A percentile compares a stretch with the other conserved stretches of the same genome.
These are phyloP conservation scores for Chalcosyrphus nemorum DNA, from an alignment of 2,888 invertebrate species.

Conservation along the genomic window DNA sequence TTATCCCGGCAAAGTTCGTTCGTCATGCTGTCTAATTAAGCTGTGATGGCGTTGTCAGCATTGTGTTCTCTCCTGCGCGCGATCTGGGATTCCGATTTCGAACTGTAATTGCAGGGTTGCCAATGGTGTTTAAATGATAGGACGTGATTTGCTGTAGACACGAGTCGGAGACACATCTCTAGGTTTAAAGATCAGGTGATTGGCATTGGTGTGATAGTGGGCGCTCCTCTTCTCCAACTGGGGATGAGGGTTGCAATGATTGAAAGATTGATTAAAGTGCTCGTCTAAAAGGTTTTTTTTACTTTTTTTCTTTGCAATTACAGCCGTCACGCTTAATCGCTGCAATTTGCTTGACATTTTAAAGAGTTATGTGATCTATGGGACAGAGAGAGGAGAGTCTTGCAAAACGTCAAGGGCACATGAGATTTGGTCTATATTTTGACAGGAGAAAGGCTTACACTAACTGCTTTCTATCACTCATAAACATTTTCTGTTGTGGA, in stretches of 20 bases:
- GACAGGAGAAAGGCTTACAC: no score
- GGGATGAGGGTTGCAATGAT: conserved; percentile 9
- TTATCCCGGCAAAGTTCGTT: conserved; percentile 34
- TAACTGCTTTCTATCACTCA: no score
- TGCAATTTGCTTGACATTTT: conserved; percentile 59
- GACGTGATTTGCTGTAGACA: conserved; percentile 62
- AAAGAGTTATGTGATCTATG: neutral
- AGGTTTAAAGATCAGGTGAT: conserved; percentile 21
- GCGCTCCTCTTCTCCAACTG: conserved; percentile 32
- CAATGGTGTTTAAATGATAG: conserved; percentile 52
- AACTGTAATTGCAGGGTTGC: conserved; percentile 48
- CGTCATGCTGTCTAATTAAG: conserved; percentile 44
- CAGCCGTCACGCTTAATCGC: conserved; percentile 40
- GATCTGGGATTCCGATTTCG: conserved; percentile 24
- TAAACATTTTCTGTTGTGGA: no score
- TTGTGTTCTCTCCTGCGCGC: neutral
- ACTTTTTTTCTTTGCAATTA: conserved; percentile 20
- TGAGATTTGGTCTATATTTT: no score
- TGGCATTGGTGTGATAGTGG: conserved; percentile 31
- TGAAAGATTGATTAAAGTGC: conserved; percentile 44
- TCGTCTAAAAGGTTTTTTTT: conserved; percentile 9
- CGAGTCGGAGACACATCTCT: conserved; percentile 45
- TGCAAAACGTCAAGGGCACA: no score
- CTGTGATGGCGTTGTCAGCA: conserved; percentile 38
- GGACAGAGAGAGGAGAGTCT: no score